A percentile compares a stretch with the other conserved stretches of the same genome.
phyloP scores from a whole-genome alignment of 1,140 invertebrate genomes.

The Mya arenaria region DNA sequence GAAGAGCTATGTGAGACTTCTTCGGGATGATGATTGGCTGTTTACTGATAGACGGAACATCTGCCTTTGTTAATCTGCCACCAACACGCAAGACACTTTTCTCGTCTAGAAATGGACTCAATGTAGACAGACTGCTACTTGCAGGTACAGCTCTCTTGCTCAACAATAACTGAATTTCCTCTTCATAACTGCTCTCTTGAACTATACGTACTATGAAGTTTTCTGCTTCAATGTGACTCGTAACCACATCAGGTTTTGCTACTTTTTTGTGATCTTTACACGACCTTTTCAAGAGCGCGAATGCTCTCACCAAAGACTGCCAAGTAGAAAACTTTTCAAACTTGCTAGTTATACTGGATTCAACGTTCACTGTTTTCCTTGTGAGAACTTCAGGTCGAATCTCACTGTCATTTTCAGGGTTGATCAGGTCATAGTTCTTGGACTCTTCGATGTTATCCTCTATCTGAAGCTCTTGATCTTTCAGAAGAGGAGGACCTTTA shows the following conservation, averaged over 20 bases:
- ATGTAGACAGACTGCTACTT: background rate
- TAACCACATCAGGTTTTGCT: no score
- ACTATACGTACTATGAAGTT: no score
- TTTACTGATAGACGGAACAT: no score
- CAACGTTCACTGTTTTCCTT: background rate
- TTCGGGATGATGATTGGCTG: no score
- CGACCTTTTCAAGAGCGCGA: conserved; percentile 9
- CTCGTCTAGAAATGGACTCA: conserved; percentile 30
- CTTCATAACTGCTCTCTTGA: no score
- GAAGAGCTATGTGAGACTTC: no score
- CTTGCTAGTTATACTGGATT: background rate
- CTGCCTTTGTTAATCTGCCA: no score
- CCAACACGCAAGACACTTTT: conserved; percentile 9
- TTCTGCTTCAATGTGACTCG: no score
- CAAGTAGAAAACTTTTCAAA: conserved; percentile 18
- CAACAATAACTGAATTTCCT: no score
- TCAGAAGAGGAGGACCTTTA: no score
- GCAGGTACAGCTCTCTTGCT: no score
- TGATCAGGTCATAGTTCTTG: background rate
- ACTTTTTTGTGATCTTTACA: no score
- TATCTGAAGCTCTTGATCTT: background rate
- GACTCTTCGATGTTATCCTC: background rate
- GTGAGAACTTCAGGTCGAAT: background rate
- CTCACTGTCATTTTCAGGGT: background rate
- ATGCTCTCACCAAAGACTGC: background rate